Conservation (phyloP, 2,888 invertebrate species). For the Apodemia duryi region DNA sequence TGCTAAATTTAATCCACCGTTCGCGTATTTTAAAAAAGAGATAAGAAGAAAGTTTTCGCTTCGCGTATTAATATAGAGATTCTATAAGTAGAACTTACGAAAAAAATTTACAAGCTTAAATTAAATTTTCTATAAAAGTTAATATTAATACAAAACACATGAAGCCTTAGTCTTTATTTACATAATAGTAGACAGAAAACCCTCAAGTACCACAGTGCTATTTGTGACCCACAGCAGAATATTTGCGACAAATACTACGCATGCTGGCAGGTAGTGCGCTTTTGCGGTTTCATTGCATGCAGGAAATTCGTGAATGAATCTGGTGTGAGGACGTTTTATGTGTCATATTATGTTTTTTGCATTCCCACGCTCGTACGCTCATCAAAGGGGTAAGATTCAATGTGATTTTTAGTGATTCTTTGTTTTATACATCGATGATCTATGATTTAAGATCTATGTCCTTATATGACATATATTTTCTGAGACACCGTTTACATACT, state of each 20-base stretch:
- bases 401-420: slow-evolving; percentile 22
- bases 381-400: slow-evolving; percentile 44
- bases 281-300: slow-evolving; percentile 72
- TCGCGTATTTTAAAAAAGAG: too few species aligned
- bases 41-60: too few species aligned
- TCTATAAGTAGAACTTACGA: too few species aligned
- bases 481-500: too few species aligned
- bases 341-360: slow-evolving; percentile 51
- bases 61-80: too few species aligned
- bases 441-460: too few species aligned
- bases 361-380: slow-evolving; percentile 59
- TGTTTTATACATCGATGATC: slow-evolving; percentile 13
- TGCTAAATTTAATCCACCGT: too few species aligned
- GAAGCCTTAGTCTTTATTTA: background rate
- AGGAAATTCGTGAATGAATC: slow-evolving; percentile 73
- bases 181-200: background rate
- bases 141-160: too few species aligned
- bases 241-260: slow-evolving; percentile 11
- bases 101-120: too few species aligned
- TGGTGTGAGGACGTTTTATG: slow-evolving; percentile 47
- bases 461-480: too few species aligned
- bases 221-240: slow-evolving; percentile 9
- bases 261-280: slow-evolving; percentile 57
- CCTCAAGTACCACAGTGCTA: background rate
- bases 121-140: too few species aligned